Evolutionary conservation across 2,888 invertebrate species (phyloP), one percentile per base, ranked within the genome.

Genomic region (Coenonympha arcania): DNA sequence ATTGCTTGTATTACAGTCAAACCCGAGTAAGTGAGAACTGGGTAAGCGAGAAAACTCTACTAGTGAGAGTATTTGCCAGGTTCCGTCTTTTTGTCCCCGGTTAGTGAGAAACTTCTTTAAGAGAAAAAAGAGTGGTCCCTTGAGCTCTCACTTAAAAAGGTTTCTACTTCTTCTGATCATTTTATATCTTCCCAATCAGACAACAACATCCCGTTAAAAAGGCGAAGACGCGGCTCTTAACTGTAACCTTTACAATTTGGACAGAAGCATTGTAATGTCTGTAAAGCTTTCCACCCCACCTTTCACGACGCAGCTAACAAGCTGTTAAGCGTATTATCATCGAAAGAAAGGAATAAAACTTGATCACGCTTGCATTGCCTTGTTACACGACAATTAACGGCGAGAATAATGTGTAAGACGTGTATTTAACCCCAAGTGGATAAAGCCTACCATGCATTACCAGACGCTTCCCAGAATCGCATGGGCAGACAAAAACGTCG

Each of bases 261-360:
- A 26, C 26, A 26, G 26, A n/a, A n/a, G 6, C 24, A 28, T 40
- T 26, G 24, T 39, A 6, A 9, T n/a, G n/a, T n/a, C n/a, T n/a
- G n/a, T 39, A 15, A 6, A 22, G 20, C 18, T 30, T 42, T 19
- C 19, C 15, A 22, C 13, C 9, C 8, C 30, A 33, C 26, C 37
- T 37, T 53, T 51, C 50, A 48, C 42, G 41, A 39, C 8, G 41
- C 28, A 36, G 58, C 57, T 69, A 71, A 73, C 70, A 65, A 73
- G 70, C 66, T 68, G 72, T 68, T 72, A 24, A 66, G 58, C 62
- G 61, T 63, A 62, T 58, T 58, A 66, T 64, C 61, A 65, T 43
- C 6, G 33, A 20, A 66, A 66, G 56, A 54, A 60, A 59, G 60
- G 56, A 57, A 50, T 43, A 43, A 56, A 58, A 54, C 55, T 48